Evolutionary conservation across 2,797 vertebrate species (phyloP).

Genomic region (Xiphorhynchus erythropygius): DNA sequence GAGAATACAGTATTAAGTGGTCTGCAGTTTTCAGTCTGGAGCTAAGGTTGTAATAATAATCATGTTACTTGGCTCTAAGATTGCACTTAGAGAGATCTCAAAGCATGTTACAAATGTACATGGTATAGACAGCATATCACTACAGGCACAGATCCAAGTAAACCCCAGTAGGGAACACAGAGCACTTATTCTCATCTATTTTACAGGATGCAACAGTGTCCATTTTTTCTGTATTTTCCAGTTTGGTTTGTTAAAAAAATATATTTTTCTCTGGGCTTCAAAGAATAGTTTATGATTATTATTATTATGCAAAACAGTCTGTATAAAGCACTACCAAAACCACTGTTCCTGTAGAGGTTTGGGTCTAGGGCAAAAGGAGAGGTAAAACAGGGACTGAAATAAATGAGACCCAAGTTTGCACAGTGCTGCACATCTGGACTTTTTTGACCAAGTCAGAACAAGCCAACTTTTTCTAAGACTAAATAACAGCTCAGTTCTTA

Average conservation of each 20-base stretch:
- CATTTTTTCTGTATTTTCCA: not conserved
- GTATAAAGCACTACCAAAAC: not conserved
- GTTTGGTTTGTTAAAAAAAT: not conserved
- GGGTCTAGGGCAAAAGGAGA: not conserved
- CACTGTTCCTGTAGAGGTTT: not conserved
- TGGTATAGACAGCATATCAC: not conserved
- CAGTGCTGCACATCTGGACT: not conserved
- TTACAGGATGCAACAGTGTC: not conserved
- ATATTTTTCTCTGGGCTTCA: not conserved
- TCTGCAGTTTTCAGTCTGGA: not conserved
- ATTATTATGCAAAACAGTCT: not conserved
- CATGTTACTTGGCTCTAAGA: not conserved
- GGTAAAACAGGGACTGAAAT: not conserved
- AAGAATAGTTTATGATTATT: too few relatives aligned
- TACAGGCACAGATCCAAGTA: not conserved
- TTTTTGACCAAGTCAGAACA: not conserved
- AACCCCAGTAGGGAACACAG: not conserved
- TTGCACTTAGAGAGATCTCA: not conserved
- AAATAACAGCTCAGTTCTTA: not conserved
- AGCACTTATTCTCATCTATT: not conserved
- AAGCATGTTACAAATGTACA: not conserved
- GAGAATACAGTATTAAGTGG: not conserved
- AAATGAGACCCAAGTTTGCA: not conserved
- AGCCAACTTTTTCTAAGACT: not conserved
- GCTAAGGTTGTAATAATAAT: conserved; percentile 3